Percentiles rank a stretch among this genome's conserved stretches.
Conservation (phyloP, 2,113 vertebrate species). For the Gasterosteus aculeatus region DNA sequence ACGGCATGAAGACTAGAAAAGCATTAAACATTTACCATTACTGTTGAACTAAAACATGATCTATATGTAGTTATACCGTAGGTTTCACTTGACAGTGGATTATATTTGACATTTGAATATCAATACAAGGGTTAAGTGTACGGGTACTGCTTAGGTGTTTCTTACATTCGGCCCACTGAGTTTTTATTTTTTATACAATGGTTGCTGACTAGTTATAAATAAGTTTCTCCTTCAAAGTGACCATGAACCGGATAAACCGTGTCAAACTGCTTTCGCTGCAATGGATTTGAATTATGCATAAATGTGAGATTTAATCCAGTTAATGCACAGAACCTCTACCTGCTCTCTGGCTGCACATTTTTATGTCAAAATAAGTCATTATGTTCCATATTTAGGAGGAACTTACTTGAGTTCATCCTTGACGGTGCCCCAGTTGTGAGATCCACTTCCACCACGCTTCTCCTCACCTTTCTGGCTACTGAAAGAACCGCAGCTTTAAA, state of each 20-base stretch:
- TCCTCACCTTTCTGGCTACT: slow-evolving; percentile 97
- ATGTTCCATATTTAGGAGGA: not conserved
- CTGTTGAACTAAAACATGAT: too few species aligned
- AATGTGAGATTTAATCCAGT: not conserved
- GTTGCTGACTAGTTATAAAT: too few species aligned
- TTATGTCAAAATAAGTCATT: too few species aligned
- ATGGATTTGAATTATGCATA: not conserved
- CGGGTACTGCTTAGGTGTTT: too few species aligned
- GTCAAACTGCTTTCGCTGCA: not conserved
- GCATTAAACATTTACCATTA: too few species aligned
- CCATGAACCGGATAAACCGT: not conserved
- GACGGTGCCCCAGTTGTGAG: slow-evolving; percentile 99
- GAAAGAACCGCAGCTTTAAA: slow-evolving; percentile 84
- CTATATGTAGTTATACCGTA: too few species aligned
- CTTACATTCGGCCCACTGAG: too few species aligned
- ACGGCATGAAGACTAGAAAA: too few species aligned
- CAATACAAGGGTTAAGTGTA: too few species aligned
- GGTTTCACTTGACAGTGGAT: too few species aligned
- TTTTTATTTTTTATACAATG: too few species aligned
- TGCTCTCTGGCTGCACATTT: not conserved
- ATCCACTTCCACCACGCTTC: slow-evolving; percentile 96
- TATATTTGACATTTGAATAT: too few species aligned
- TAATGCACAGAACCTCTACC: not conserved
- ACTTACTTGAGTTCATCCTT: slow-evolving; percentile 96
- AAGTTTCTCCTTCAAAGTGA: not conserved